These are phyloP conservation scores for Lordiphosa mommai DNA, from an alignment of 1,140 invertebrate genomes.

Conservation along the genomic window DNA sequence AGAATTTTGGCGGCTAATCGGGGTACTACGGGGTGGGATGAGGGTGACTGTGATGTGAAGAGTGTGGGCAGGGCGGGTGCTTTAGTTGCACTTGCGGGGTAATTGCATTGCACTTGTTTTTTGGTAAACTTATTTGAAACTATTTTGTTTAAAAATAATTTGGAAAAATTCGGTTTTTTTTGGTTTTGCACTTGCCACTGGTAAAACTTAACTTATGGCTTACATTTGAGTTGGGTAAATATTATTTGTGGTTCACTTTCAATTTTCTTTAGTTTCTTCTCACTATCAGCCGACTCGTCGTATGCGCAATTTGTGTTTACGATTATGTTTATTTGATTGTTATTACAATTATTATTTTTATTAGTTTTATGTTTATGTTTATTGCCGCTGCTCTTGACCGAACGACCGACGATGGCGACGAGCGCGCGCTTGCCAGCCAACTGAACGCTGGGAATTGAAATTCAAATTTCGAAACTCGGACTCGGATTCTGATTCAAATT, in stretches of 20 bases:
- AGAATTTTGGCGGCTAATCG: slow-evolving; percentile 74
- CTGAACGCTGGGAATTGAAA: slow-evolving; percentile 14
- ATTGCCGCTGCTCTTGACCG: slow-evolving; percentile 31
- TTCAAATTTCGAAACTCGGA: neutral
- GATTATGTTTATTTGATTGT: slow-evolving; percentile 48
- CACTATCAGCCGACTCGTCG: slow-evolving; percentile 38
- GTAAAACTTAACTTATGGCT: slow-evolving; percentile 11
- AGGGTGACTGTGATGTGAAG: no score
- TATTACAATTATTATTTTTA: slow-evolving; percentile 47
- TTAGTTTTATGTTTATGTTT: slow-evolving; percentile 38
- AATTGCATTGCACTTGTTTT: slow-evolving; percentile 14
- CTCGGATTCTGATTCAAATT: slow-evolving; percentile 18
- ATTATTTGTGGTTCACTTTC: neutral
- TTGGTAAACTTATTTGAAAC: slow-evolving; percentile 4
- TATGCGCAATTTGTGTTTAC: slow-evolving; percentile 49
- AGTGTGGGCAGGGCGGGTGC: no score
- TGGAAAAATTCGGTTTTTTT: no score
- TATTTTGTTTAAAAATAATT: neutral
- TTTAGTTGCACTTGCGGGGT: no score
- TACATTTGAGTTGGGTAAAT: slow-evolving; percentile 8
- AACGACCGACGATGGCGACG: slow-evolving; percentile 44
- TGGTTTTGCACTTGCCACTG: slow-evolving; percentile 57
- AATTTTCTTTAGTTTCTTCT: slow-evolving; percentile 9
- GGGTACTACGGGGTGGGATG: no score
- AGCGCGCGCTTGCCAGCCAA: slow-evolving; percentile 46